Percentiles rank a stretch among this genome's conserved stretches.
Evolutionary conservation across 1,140 invertebrate genomes (phyloP).

Genomic region (Laupala kohalensis): DNA sequence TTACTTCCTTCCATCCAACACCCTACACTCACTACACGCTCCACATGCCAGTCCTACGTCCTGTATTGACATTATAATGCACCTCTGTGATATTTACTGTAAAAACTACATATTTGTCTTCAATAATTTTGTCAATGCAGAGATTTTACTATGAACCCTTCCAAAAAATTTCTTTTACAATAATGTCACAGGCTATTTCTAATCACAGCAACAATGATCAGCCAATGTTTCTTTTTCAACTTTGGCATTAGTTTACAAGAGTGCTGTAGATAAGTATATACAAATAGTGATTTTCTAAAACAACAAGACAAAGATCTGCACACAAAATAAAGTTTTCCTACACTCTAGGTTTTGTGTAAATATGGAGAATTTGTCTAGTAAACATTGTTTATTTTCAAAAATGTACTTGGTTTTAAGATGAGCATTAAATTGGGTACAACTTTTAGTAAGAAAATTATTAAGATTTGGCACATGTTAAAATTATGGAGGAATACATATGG

Average conservation of each 20-base stretch:
- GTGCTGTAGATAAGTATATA: constrained; percentile 9
- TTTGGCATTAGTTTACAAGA: constrained; percentile 7
- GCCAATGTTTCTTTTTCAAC: constrained; percentile 4
- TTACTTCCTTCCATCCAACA: background rate
- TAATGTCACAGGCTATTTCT: constrained; percentile 11
- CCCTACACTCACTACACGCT: background rate
- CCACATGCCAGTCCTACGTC: background rate
- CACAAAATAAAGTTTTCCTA: constrained; percentile 11
- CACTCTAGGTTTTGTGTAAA: background rate
- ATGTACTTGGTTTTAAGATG: constrained; percentile 5
- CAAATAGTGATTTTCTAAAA: constrained; percentile 12
- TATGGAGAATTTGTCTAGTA: constrained; percentile 8
- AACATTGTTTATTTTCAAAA: background rate
- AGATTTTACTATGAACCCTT: background rate
- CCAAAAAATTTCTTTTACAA: constrained; percentile 7
- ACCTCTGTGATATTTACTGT: background rate
- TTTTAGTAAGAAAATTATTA: constrained; percentile 9
- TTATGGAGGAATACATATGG: constrained; percentile 2
- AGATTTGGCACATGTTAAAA: constrained; percentile 13
- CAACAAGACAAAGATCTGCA: constrained; percentile 15
- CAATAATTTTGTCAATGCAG: background rate
- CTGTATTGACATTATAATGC: background rate
- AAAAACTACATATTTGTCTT: background rate
- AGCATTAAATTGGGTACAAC: constrained; percentile 10
- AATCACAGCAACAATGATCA: constrained; percentile 15